phyloP scores from a whole-genome alignment of 2,888 invertebrate species.

The Clivina fossor region DNA sequence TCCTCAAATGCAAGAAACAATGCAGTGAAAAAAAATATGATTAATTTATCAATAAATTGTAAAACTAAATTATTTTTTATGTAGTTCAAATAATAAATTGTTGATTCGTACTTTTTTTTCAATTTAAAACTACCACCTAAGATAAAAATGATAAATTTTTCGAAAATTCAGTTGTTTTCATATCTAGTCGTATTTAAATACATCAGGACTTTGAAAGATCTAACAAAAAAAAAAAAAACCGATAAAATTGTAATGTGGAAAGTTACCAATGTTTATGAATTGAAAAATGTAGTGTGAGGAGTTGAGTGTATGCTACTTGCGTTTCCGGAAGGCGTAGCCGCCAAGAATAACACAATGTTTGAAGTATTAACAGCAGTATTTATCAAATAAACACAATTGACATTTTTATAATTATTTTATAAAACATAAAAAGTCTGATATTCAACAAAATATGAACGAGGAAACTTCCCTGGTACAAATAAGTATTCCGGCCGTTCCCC shows the following conservation, averaged over 20 bases:
- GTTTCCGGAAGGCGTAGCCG: too few relatives aligned
- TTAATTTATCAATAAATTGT: background rate
- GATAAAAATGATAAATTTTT: conserved; percentile 9
- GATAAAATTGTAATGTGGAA: too few relatives aligned
- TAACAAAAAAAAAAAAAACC: too few relatives aligned
- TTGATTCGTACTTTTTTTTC: background rate
- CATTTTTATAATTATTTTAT: conserved; percentile 54
- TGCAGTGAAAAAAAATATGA: conserved; percentile 2
- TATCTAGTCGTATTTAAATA: too few relatives aligned
- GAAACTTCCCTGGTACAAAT: conserved; percentile 49
- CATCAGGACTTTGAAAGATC: too few relatives aligned
- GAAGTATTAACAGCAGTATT: conserved; percentile 50
- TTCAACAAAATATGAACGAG: conserved; percentile 55
- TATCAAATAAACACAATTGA: conserved; percentile 55
- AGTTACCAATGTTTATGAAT: too few relatives aligned
- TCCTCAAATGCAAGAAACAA: conserved; percentile 23
- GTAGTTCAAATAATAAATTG: background rate
- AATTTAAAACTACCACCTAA: conserved; percentile 6
- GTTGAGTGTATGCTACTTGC: too few relatives aligned
- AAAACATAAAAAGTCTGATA: conserved; percentile 56
- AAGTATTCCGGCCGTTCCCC: conserved; percentile 35
- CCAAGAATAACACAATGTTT: conserved; percentile 15
- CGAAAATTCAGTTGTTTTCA: background rate
- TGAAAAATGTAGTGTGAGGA: too few relatives aligned
- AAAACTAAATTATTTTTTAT: background rate